These are phyloP conservation scores for Chelonus insularis DNA, from an alignment of 1,140 invertebrate genomes.

Conservation along the genomic window DNA sequence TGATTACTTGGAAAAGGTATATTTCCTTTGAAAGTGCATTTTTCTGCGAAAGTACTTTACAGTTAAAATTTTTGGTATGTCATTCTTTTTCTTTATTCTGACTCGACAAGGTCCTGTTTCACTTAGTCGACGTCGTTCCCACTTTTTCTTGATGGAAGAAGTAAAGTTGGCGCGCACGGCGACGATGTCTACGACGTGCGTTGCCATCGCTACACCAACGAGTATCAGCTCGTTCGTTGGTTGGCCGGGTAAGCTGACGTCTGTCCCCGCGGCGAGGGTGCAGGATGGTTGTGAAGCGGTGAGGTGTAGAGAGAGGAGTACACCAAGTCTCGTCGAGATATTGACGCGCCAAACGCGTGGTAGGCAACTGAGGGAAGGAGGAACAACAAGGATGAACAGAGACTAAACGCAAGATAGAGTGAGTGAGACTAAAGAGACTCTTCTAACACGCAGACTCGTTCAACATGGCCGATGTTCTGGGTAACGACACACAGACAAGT, in stretches of 20 bases:
- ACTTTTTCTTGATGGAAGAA: conserved; percentile 22
- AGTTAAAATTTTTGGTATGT: background rate
- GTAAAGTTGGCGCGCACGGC: conserved; percentile 26
- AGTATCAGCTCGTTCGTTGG: conserved; percentile 49
- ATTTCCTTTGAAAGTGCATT: background rate
- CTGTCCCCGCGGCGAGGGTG: conserved; percentile 4
- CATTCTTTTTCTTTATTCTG: conserved; percentile 16
- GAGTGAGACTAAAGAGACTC: background rate
- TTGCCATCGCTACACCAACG: conserved; percentile 51
- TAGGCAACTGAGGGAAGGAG: background rate
- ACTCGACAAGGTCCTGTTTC: conserved; percentile 22
- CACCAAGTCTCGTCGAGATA: conserved; percentile 26
- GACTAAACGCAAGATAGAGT: too few relatives aligned
- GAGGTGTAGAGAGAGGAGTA: background rate
- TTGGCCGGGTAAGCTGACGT: conserved; percentile 39
- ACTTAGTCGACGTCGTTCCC: conserved; percentile 27
- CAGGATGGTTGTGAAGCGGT: background rate
- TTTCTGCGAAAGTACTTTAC: background rate
- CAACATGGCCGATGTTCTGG: conserved; percentile 35
- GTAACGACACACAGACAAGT: conserved; percentile 16
- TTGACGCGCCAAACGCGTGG: conserved; percentile 28
- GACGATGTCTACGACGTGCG: conserved; percentile 31
- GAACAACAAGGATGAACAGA: conserved; percentile 1
- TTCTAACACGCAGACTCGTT: conserved; percentile 33
- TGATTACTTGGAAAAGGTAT: too few relatives aligned